phyloP scores from a whole-genome alignment of 2,888 invertebrate genomes.

The Vannuccia rotundouncinata region DNA sequence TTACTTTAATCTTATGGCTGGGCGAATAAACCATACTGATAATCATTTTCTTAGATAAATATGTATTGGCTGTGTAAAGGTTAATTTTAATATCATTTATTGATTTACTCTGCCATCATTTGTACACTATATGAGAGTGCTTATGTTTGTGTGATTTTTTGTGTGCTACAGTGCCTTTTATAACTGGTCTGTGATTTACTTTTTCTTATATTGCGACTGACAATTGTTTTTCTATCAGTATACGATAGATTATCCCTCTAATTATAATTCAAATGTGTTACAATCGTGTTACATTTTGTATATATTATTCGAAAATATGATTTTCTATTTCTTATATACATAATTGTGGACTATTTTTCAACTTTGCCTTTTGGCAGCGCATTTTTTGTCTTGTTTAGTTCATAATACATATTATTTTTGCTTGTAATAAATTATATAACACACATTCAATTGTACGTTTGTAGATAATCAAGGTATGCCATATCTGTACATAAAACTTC shows the following conservation, averaged over 20 bases:
- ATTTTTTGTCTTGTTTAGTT: too few relatives aligned
- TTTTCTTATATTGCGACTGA: background rate
- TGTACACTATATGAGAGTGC: background rate
- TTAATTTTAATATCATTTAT: background rate
- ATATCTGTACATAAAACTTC: too few relatives aligned
- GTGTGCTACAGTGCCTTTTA: background rate
- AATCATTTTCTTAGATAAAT: background rate
- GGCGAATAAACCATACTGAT: background rate
- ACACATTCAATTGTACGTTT: too few relatives aligned
- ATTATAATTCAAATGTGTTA: background rate
- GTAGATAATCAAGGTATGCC: too few relatives aligned
- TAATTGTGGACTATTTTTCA: background rate
- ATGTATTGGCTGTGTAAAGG: constrained; percentile 19
- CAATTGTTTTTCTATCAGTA: background rate
- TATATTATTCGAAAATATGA: background rate
- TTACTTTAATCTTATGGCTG: background rate
- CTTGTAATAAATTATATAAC: too few relatives aligned
- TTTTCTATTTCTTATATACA: background rate
- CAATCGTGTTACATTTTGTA: background rate
- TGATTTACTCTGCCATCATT: background rate
- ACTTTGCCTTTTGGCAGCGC: background rate
- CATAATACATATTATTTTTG: too few relatives aligned
- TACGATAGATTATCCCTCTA: background rate
- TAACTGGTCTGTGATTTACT: background rate
- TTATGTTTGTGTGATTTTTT: background rate